A percentile compares a stretch with the other conserved stretches of the same genome.
These are phyloP conservation scores for Linurgus olivaceus DNA, from an alignment of 2,797 vertebrate genomes.

Conservation along the genomic window DNA sequence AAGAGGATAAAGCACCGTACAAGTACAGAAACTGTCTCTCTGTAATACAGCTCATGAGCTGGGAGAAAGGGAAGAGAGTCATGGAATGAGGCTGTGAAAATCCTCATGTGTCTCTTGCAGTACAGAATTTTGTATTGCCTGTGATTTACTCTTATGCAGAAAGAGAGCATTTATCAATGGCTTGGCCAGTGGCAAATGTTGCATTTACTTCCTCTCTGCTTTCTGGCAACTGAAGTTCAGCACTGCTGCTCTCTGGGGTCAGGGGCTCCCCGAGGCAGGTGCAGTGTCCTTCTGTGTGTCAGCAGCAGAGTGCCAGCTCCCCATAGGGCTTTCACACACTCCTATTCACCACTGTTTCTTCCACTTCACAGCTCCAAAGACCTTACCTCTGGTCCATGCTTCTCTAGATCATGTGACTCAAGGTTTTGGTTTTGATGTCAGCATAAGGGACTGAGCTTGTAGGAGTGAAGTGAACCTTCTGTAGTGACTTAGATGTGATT, in stretches of 20 bases:
- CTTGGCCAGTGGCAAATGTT: neutral
- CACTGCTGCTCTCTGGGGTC: neutral
- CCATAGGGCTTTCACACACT: neutral
- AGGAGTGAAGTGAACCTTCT: neutral
- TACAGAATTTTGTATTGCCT: neutral
- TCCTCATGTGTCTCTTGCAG: neutral
- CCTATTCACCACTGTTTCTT: accelerated
- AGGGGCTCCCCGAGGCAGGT: neutral
- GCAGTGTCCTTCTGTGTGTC: neutral
- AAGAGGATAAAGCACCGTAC: neutral
- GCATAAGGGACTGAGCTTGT: neutral
- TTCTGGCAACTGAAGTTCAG: neutral
- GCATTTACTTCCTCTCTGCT: neutral
- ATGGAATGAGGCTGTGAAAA: neutral
- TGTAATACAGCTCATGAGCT: neutral
- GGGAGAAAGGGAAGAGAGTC: neutral
- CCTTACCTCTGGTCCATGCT: neutral
- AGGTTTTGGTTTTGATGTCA: neutral
- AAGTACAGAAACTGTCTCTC: neutral
- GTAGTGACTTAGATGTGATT: neutral
- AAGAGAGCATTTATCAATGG: neutral
- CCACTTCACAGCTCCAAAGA: neutral
- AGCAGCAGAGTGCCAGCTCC: neutral
- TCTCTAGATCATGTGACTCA: neutral
- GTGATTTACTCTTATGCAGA: neutral